These are phyloP conservation scores for Tenthredo amoena DNA, from an alignment of 2,888 invertebrate species.

Conservation along the genomic window DNA sequence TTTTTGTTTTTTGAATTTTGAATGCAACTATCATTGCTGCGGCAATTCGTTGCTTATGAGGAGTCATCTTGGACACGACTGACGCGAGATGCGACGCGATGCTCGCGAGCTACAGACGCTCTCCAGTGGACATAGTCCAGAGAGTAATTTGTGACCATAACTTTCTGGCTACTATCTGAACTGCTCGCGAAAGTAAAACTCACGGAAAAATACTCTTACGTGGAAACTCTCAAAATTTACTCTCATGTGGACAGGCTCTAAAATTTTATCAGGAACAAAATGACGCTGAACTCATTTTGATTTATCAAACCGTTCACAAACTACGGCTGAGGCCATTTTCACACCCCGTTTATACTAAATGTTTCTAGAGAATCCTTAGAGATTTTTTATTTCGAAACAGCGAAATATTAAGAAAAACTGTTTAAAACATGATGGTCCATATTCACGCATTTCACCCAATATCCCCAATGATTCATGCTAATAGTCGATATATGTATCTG, in stretches of 20 bases:
- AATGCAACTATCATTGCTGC: conserved; percentile 39
- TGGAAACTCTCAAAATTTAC: conserved; percentile 52
- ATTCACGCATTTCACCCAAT: not conserved
- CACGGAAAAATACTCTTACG: conserved; percentile 46
- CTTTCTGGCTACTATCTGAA: conserved; percentile 36
- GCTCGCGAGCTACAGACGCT: conserved; percentile 23
- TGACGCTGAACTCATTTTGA: too few relatives aligned
- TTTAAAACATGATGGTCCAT: too few relatives aligned
- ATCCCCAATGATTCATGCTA: not conserved
- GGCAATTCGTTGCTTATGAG: conserved; percentile 22
- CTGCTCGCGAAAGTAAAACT: conserved; percentile 45
- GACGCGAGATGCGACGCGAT: not conserved
- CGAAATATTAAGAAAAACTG: too few relatives aligned
- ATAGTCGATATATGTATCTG: not conserved
- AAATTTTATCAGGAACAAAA: too few relatives aligned
- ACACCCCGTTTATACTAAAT: too few relatives aligned
- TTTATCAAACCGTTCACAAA: too few relatives aligned
- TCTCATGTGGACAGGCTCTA: conserved; percentile 34
- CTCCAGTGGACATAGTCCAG: conserved; percentile 44
- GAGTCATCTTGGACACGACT: conserved; percentile 18
- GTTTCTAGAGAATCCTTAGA: too few relatives aligned
- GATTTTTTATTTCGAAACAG: too few relatives aligned
- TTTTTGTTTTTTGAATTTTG: not conserved
- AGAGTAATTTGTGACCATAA: conserved; percentile 46
- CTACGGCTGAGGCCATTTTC: too few relatives aligned